A percentile compares a stretch with the other conserved stretches of the same genome.
Conservation (phyloP, 2,113 vertebrate species). For the Falco punctatus region DNA sequence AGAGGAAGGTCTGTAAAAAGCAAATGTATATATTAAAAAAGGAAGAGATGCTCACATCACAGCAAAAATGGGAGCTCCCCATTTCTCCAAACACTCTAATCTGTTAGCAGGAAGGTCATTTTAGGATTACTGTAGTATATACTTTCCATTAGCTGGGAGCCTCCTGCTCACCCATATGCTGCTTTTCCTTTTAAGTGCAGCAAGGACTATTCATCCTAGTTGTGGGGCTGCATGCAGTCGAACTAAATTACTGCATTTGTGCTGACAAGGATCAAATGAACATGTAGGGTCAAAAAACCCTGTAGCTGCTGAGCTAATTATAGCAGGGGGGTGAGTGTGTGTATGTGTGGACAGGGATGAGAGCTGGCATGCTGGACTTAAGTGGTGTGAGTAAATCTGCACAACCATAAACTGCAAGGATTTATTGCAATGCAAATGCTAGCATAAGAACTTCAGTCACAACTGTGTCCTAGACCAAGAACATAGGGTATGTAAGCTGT, state of each 20-base stretch:
- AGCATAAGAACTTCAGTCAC: neutral
- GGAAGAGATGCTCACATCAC: neutral
- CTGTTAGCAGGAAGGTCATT: neutral
- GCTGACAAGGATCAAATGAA: neutral
- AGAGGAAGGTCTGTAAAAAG: neutral
- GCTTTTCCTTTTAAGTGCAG: neutral
- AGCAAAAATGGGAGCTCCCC: neutral
- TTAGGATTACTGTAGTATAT: neutral
- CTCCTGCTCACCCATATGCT: constrained; percentile 14
- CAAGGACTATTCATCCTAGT: neutral
- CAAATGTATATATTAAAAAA: neutral
- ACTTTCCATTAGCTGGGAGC: neutral
- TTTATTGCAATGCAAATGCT: neutral
- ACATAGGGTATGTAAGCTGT: neutral
- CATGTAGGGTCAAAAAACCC: neutral
- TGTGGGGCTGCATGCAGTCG: neutral
- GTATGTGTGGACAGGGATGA: neutral
- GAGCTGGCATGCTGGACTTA: neutral
- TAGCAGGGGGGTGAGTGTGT: neutral
- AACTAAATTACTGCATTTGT: neutral
- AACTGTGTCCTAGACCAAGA: neutral
- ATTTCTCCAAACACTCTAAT: neutral
- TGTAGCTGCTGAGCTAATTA: neutral
- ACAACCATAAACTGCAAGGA: neutral
- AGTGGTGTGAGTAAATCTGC: neutral